Evolutionary conservation across 2,888 invertebrate genomes (phyloP).

Genomic region (Alitta virens): DNA sequence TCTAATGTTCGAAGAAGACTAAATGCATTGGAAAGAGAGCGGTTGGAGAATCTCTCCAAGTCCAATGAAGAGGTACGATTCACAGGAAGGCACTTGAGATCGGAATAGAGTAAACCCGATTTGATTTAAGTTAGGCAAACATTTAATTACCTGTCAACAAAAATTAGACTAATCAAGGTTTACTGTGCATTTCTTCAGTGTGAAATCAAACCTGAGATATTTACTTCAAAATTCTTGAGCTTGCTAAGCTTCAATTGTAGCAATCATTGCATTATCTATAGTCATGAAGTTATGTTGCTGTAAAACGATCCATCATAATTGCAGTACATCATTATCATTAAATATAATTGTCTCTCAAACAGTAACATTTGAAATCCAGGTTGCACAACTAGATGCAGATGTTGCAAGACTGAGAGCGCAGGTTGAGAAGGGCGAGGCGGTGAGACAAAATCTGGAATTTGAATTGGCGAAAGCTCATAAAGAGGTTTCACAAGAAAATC

Average conservation of each 20-base stretch:
- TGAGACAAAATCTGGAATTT: constrained; percentile 49
- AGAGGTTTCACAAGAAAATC: constrained; percentile 41
- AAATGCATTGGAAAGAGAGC: constrained; percentile 45
- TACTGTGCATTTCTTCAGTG: too few relatives aligned
- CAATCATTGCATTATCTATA: not conserved
- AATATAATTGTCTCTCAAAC: not conserved
- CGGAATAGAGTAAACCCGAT: too few relatives aligned
- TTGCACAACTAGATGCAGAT: constrained; percentile 29
- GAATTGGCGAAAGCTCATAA: constrained; percentile 44
- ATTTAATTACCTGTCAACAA: too few relatives aligned
- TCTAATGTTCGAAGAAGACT: constrained; percentile 33
- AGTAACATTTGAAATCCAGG: constrained; percentile 2
- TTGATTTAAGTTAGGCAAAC: too few relatives aligned
- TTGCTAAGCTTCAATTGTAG: too few relatives aligned
- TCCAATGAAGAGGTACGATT: constrained; percentile 46
- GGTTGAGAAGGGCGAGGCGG: constrained; percentile 50
- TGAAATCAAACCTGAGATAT: too few relatives aligned
- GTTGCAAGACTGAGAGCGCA: constrained; percentile 44
- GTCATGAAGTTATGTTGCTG: too few relatives aligned
- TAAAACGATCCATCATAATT: too few relatives aligned
- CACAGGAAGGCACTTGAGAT: not conserved
- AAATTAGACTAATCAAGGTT: too few relatives aligned
- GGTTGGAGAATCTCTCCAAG: constrained; percentile 41
- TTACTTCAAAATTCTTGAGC: too few relatives aligned
- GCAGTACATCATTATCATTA: too few relatives aligned